phyloP scores from a whole-genome alignment of 2,797 vertebrate species.

The Nasua narica region DNA sequence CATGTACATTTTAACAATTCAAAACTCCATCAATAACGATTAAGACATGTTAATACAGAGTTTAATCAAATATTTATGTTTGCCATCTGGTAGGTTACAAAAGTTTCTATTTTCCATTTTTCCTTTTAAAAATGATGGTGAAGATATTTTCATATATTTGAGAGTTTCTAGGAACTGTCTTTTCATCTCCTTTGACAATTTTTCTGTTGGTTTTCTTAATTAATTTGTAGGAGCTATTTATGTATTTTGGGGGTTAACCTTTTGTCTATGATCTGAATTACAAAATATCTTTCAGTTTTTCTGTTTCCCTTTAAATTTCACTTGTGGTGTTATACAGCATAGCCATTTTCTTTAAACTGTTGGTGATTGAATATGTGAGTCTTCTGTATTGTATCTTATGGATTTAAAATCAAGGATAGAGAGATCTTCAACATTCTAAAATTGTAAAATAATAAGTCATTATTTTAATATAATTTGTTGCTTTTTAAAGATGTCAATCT shows the following conservation, averaged over 20 bases:
- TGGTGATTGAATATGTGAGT: neutral
- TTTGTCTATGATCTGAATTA: neutral
- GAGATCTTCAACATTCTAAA: neutral
- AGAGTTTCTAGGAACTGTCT: neutral
- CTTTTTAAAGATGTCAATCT: neutral
- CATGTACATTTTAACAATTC: neutral
- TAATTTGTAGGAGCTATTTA: neutral
- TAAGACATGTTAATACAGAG: neutral
- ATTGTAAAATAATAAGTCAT: neutral
- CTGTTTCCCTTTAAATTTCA: neutral
- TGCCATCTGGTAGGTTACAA: neutral
- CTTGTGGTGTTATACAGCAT: neutral
- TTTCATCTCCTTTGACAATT: neutral
- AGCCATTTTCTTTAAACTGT: neutral
- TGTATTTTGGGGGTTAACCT: neutral
- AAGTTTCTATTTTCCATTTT: neutral
- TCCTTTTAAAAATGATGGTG: neutral
- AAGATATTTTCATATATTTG: neutral
- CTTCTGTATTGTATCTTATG: neutral
- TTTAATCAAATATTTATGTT: neutral
- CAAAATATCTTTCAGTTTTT: neutral
- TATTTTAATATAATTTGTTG: neutral
- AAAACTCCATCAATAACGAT: neutral
- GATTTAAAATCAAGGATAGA: neutral
- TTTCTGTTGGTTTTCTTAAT: neutral